phyloP scores from a whole-genome alignment of 2,888 invertebrate genomes.

The Phymatocera aterrima region DNA sequence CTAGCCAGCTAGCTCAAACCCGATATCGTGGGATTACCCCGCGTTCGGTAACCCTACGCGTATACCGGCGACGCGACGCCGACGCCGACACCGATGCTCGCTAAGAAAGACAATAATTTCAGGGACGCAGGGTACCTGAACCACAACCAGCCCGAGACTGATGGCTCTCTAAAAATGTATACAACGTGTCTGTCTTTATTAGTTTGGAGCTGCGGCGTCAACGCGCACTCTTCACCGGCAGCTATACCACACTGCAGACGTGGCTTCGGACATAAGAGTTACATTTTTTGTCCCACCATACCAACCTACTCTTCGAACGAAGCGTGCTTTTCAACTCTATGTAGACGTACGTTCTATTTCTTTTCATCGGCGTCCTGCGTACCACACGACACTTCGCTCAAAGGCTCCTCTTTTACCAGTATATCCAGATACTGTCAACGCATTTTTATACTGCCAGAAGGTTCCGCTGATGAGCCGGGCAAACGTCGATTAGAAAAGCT shows the following conservation, averaged over 20 bases:
- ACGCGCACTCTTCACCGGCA: too few species aligned
- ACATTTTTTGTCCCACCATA: neutral
- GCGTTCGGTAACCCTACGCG: neutral
- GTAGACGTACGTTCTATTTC: neutral
- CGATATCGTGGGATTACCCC: constrained; percentile 44
- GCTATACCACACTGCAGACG: constrained; percentile 18
- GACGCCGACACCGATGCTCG: too few species aligned
- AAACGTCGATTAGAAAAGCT: neutral
- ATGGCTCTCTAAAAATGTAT: constrained; percentile 28
- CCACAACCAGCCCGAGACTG: neutral
- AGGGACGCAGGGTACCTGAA: neutral
- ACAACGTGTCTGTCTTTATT: constrained; percentile 19
- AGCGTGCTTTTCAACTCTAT: neutral
- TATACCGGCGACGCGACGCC: neutral
- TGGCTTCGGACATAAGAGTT: constrained; percentile 11
- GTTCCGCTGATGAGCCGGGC: neutral
- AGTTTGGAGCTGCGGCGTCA: constrained; percentile 19
- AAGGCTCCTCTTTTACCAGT: neutral
- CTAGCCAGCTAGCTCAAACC: neutral
- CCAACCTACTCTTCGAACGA: neutral
- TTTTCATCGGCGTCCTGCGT: neutral
- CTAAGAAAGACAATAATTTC: constrained; percentile 20
- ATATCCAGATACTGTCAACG: constrained; percentile 2
- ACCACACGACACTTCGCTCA: neutral
- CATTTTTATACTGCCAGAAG: neutral